Base-by-base conservation (phyloP, 2,888 invertebrate genomes). In the Icerya purchasi region DNA sequence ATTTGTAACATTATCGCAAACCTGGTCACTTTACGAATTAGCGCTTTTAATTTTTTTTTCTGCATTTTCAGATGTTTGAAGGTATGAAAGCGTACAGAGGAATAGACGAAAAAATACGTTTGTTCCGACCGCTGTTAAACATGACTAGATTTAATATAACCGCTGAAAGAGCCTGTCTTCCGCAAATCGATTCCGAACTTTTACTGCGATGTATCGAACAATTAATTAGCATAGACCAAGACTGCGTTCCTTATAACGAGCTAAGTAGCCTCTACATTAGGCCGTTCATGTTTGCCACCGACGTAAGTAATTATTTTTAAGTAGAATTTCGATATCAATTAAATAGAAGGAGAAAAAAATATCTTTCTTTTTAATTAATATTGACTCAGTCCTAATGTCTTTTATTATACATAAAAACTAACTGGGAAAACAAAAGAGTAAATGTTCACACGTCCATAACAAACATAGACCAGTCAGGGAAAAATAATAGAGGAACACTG, bases 1-100 rank as follows among this genome's bases (percentile, higher is more conserved):
- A n/a, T n/a, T n/a, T n/a, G n/a, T n/a, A n/a, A n/a, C n/a, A n/a
- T n/a, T n/a, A n/a, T n/a, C n/a, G n/a, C n/a, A n/a, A n/a, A n/a
- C n/a, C n/a, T n/a, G n/a, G n/a, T n/a, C n/a, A n/a, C n/a, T n/a
- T n/a, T n/a, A n/a, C n/a, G n/a, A n/a, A n/a, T n/a, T n/a, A n/a
- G n/a, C n/a, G n/a, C n/a, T n/a, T n/a, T n/a, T n/a, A n/a, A n/a
- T n/a, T n/a, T n/a, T n/a, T 21, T 19, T 5, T 19, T 60, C 19
- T 59, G 20, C 62, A 55, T 69, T 68, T 73, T 23, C 73, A 97
- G 93, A 76, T 96, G 64, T 98, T 98, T 71, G 98, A 98, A 78
- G 98, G 98, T 58, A 80, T 96, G 81, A 98, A 98, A 74, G 96
- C 94, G 0, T 98, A 89, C 74, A 79, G 93, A 66, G 93, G 96